These are phyloP conservation scores for Coreoperca whiteheadi DNA, from an alignment of 2,113 vertebrate genomes.

Conservation along the genomic window DNA sequence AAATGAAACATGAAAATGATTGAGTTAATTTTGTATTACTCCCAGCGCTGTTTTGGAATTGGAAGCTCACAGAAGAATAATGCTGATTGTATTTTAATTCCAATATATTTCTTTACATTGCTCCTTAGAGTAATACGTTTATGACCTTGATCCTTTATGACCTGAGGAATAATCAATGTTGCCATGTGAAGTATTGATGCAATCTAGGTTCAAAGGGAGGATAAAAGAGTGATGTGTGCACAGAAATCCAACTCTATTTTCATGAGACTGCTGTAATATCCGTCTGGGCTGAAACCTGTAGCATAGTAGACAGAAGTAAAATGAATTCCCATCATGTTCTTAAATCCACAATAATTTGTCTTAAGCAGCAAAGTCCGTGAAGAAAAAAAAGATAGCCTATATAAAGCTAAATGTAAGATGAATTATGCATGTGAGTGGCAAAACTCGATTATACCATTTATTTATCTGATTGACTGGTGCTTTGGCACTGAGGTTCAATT, in stretches of 20 bases:
- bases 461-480: slow-evolving; percentile 86
- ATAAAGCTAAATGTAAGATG: slow-evolving; percentile 76
- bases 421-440: slow-evolving; percentile 82
- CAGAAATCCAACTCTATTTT: slow-evolving; percentile 40
- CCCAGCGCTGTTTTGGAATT: neutral
- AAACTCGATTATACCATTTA: slow-evolving; percentile 83
- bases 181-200: slow-evolving; percentile 50
- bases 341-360: slow-evolving; percentile 79
- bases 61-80: neutral
- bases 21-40: neutral
- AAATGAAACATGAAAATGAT: neutral
- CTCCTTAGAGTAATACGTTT: slow-evolving; percentile 17
- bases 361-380: slow-evolving; percentile 73
- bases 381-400: slow-evolving; percentile 22
- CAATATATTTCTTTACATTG: neutral
- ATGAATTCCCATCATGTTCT: slow-evolving; percentile 68
- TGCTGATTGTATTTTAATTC: slow-evolving; percentile 12
- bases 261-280: slow-evolving; percentile 34
- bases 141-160: slow-evolving; percentile 52
- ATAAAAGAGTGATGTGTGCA: slow-evolving; percentile 40
- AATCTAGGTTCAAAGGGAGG: slow-evolving; percentile 55
- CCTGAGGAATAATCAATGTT: slow-evolving; percentile 44
- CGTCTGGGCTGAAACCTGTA: slow-evolving; percentile 57
- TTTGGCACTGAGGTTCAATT: slow-evolving; percentile 81
- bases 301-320: slow-evolving; percentile 55